Percentiles rank a stretch among this genome's conserved stretches.
Conservation (phyloP, 2,797 vertebrate species). For the Pseudocheirus occidentalis region DNA sequence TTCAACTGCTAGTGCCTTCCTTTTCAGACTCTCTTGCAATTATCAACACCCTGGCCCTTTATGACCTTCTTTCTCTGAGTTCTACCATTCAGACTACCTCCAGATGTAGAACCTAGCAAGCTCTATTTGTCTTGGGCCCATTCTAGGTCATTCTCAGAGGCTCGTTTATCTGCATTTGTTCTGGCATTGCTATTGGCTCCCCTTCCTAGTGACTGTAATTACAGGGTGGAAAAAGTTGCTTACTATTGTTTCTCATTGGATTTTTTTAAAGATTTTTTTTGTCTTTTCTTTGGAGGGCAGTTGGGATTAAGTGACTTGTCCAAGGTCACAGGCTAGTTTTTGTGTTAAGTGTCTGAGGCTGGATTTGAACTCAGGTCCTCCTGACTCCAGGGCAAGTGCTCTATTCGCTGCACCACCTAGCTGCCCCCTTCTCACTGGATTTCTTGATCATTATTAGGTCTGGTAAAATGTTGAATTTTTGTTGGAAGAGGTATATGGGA, state of each 20-base stretch:
- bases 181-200: background rate
- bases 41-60: background rate
- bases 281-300: too few species aligned
- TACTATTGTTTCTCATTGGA: background rate
- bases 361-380: too few species aligned
- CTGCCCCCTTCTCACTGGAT: background rate
- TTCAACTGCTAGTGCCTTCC: background rate
- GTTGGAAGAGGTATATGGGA: background rate
- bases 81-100: background rate
- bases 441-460: background rate
- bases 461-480: background rate
- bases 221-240: background rate
- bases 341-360: too few species aligned
- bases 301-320: too few species aligned
- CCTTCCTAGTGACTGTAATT: background rate
- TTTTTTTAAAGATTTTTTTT: too few species aligned
- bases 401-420: too few species aligned
- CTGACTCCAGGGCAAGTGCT: too few species aligned
- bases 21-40: background rate
- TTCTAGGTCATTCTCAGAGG: background rate
- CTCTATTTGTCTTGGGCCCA: background rate
- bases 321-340: too few species aligned
- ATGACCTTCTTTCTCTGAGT: background rate
- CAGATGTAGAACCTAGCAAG: background rate
- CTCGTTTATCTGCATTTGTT: background rate